Evolutionary conservation across 2,797 vertebrate species (phyloP).

Genomic region (Oreonectes daqikongensis): DNA sequence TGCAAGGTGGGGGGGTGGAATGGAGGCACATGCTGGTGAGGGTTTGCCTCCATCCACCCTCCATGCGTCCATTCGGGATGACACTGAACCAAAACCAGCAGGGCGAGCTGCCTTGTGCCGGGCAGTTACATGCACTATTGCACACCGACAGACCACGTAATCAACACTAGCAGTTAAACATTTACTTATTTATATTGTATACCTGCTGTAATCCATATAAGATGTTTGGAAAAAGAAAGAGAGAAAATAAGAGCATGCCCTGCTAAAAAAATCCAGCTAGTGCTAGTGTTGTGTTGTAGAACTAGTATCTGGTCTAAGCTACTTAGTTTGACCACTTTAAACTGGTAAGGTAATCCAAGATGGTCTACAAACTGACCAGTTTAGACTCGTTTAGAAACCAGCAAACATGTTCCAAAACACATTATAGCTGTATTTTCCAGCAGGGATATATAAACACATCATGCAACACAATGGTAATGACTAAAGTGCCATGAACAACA

Average conservation of each 20-base stretch:
- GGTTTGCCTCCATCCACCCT: slow-evolving; percentile 79
- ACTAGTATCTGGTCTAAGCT: neutral
- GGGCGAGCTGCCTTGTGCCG: slow-evolving; percentile 70
- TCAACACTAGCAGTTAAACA: slow-evolving; percentile 23
- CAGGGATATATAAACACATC: slow-evolving; percentile 70
- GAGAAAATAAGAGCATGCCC: slow-evolving; percentile 38
- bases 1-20: slow-evolving; percentile 79
- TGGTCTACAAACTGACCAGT: neutral
- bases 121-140: slow-evolving; percentile 81
- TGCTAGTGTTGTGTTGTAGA: neutral
- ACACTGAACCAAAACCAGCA: slow-evolving; percentile 72
- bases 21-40: slow-evolving; percentile 83
- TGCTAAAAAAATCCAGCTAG: neutral
- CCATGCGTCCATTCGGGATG: slow-evolving; percentile 72
- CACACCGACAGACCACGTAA: slow-evolving; percentile 63
- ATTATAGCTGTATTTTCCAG: neutral
- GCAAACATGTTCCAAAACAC: neutral
- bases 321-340: neutral
- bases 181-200: slow-evolving; percentile 15
- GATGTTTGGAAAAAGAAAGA: slow-evolving; percentile 32
- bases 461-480: slow-evolving; percentile 80
- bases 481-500: slow-evolving; percentile 70
- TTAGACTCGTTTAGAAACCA: neutral
- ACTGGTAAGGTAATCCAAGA: neutral
- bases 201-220: slow-evolving; percentile 31